Conservation (phyloP, 2,797 vertebrate genomes). For the Phrynocephalus forsythii region DNA sequence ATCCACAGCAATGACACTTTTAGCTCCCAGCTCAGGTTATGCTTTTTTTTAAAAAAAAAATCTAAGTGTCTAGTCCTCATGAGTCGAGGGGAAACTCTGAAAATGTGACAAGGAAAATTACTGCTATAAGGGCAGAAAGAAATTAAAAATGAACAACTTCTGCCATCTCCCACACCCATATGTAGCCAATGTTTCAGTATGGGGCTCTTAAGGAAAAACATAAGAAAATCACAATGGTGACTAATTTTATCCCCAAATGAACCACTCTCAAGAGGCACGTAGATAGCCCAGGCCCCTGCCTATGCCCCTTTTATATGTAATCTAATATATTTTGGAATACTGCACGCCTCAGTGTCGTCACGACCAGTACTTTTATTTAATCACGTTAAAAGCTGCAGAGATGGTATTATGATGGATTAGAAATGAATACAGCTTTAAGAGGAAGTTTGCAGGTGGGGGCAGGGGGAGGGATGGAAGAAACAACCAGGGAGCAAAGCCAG, state of each 20-base stretch:
- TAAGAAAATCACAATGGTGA: too few relatives aligned
- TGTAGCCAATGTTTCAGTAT: too few relatives aligned
- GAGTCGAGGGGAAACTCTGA: not conserved
- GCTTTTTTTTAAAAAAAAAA: not conserved
- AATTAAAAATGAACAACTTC: too few relatives aligned
- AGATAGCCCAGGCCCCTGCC: not conserved
- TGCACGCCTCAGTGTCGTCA: constrained; percentile 43
- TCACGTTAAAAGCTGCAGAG: constrained; percentile 71
- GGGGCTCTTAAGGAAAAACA: not conserved
- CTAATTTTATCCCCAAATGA: not conserved
- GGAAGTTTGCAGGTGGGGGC: not conserved
- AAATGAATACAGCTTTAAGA: constrained; percentile 67
- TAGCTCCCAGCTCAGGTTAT: not conserved
- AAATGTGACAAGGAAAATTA: not conserved
- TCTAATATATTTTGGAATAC: constrained; percentile 52
- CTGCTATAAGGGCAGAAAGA: too few relatives aligned
- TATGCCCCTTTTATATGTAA: not conserved
- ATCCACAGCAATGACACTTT: too few relatives aligned
- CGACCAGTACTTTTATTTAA: constrained; percentile 56
- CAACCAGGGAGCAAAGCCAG: not conserved
- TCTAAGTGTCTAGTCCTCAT: not conserved
- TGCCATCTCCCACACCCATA: accelerated
- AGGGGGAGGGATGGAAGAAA: not conserved
- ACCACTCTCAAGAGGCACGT: constrained; percentile 21
- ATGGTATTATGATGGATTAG: constrained; percentile 70